Conservation (phyloP, 2,888 invertebrate genomes). For the Pammene fasciana region DNA sequence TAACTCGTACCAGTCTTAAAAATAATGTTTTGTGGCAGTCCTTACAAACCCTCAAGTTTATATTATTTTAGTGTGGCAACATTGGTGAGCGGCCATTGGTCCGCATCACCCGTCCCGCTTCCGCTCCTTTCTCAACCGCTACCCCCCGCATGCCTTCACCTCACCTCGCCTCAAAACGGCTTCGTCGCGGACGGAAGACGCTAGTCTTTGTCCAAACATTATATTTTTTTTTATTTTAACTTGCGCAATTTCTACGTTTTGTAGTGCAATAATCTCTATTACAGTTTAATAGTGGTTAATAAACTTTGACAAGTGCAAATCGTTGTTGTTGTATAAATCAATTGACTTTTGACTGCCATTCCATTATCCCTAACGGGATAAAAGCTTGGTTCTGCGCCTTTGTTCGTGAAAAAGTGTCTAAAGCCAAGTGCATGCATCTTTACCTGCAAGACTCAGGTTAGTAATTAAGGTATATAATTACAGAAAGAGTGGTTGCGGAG, state of each 20-base stretch:
- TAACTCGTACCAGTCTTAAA: neutral
- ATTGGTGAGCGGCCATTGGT: conserved; percentile 16
- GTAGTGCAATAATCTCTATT: conserved; percentile 64
- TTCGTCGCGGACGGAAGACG: conserved; percentile 70
- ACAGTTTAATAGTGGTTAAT: conserved; percentile 64
- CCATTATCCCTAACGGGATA: conserved; percentile 81
- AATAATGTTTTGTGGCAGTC: neutral
- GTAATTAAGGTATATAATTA: conserved; percentile 47
- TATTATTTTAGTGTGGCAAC: conserved; percentile 26
- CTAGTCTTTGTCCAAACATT: conserved; percentile 74
- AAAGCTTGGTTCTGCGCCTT: conserved; percentile 79
- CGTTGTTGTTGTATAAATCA: conserved; percentile 56
- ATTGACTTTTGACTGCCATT: conserved; percentile 69
- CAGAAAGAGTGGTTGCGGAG: conserved; percentile 34
- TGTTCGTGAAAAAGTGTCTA: conserved; percentile 78
- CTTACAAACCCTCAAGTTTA: conserved; percentile 9
- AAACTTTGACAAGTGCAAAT: conserved; percentile 60
- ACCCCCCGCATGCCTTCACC: conserved; percentile 1
- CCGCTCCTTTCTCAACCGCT: conserved; percentile 34
- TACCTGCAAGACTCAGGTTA: conserved; percentile 82
- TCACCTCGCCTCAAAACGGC: conserved; percentile 42
- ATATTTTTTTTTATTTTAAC: conserved; percentile 75
- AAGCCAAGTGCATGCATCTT: conserved; percentile 85
- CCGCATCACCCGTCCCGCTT: conserved; percentile 35
- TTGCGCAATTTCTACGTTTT: conserved; percentile 59